A percentile compares a stretch with the other conserved stretches of the same genome.
Conservation (phyloP, 2,888 invertebrate genomes). For the Neuroscelio doddi region DNA sequence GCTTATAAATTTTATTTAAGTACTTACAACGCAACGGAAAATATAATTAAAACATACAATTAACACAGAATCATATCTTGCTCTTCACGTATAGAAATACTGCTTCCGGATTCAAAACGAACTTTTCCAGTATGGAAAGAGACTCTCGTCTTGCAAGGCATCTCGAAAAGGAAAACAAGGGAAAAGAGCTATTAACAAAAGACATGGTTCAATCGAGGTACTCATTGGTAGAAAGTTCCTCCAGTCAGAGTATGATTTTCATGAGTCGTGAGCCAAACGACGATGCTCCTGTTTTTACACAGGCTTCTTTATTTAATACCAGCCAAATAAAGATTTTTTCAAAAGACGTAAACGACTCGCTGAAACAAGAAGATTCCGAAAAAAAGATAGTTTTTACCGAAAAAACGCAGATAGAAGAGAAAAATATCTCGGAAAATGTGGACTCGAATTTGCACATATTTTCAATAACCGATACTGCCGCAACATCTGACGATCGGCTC, state of each 20-base stretch:
- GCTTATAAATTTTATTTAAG: too few species aligned
- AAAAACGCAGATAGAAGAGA: slow-evolving; percentile 16
- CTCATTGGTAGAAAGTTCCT: slow-evolving; percentile 24
- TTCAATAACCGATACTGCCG: background rate
- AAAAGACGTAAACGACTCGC: background rate
- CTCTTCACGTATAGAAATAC: too few species aligned
- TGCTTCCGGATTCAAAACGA: background rate
- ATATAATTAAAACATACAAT: too few species aligned
- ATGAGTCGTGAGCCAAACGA: slow-evolving; percentile 27
- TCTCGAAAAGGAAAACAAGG: slow-evolving; percentile 23
- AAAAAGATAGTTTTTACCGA: slow-evolving; percentile 20
- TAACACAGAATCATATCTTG: too few species aligned
- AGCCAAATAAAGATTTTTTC: slow-evolving; percentile 16
- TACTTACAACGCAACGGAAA: too few species aligned
- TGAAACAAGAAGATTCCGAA: background rate
- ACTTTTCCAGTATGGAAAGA: slow-evolving; percentile 1
- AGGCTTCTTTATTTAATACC: slow-evolving; percentile 9
- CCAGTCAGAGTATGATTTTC: slow-evolving; percentile 17
- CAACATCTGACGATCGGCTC: background rate
- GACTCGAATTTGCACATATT: slow-evolving; percentile 10
- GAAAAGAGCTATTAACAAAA: background rate
- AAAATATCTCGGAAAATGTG: slow-evolving; percentile 18
- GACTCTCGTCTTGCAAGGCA: slow-evolving; percentile 23
- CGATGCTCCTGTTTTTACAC: slow-evolving; percentile 9
- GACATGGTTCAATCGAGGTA: slow-evolving; percentile 12